Conservation (phyloP, 2,113 vertebrate genomes). For the Otocyon megalotis region DNA sequence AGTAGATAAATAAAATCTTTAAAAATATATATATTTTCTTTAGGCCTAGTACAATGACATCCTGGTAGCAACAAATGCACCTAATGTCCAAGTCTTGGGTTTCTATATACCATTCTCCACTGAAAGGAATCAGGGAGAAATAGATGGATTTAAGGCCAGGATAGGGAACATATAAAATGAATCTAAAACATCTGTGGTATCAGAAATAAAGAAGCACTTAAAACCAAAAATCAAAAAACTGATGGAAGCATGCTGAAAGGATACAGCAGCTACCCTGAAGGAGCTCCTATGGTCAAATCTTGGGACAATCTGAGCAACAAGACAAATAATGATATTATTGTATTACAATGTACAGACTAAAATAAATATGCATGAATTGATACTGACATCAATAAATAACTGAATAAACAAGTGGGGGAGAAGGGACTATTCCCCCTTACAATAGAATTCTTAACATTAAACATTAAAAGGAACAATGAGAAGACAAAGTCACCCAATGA, state of each 20-base stretch:
- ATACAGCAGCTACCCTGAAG: not conserved
- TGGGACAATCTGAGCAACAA: conserved; percentile 21
- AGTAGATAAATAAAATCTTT: not conserved
- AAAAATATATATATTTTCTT: conserved; percentile 12
- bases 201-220: not conserved
- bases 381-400: not conserved
- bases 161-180: not conserved
- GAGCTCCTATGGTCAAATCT: not conserved
- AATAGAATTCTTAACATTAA: conserved; percentile 21
- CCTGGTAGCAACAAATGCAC: not conserved
- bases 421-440: not conserved
- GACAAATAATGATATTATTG: not conserved
- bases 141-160: not conserved
- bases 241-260: not conserved
- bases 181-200: not conserved
- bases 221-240: not conserved
- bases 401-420: not conserved
- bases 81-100: not conserved
- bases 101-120: not conserved
- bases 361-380: not conserved
- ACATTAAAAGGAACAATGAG: not conserved
- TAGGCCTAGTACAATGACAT: not conserved
- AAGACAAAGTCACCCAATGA: not conserved
- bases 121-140: not conserved
- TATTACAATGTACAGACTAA: not conserved